A percentile compares a stretch with the other conserved stretches of the same genome.
Evolutionary conservation across 2,113 vertebrate genomes (phyloP).

Genomic region (Oryzias javanicus): DNA sequence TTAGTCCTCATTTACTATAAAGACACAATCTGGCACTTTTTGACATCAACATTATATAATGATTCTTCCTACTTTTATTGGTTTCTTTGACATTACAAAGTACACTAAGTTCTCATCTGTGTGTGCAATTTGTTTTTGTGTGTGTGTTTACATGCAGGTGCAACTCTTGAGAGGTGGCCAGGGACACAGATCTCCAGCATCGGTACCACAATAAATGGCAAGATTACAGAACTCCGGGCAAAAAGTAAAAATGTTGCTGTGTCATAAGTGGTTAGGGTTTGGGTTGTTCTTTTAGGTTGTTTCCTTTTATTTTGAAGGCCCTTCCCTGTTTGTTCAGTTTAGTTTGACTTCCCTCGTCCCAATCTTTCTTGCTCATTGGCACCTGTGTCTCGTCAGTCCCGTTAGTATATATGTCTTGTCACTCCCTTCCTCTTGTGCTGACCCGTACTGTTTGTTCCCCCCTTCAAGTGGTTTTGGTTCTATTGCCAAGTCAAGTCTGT

Average conservation of each 20-base stretch:
- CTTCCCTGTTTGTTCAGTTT: no score
- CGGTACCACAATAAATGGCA: constrained; percentile 8
- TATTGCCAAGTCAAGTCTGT: no score
- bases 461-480: no score
- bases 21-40: neutral
- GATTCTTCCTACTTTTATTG: neutral
- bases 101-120: neutral
- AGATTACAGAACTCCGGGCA: constrained; percentile 8
- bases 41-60: no score
- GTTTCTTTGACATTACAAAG: neutral
- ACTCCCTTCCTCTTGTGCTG: no score
- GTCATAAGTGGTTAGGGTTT: neutral
- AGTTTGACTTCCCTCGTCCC: no score
- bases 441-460: no score
- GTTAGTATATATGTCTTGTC: no score
- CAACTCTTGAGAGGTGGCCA: constrained; percentile 11
- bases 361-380: no score
- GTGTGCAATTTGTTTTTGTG: neutral
- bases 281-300: neutral
- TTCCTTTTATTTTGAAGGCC: neutral
- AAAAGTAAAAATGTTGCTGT: constrained; percentile 18
- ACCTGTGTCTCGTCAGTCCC: no score
- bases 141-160: constrained; percentile 11
- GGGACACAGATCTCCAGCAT: constrained; percentile 7
- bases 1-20: no score